A percentile compares a stretch with the other conserved stretches of the same genome.
These are phyloP conservation scores for Sericinus montela DNA, from an alignment of 2,888 invertebrate species.

Conservation along the genomic window DNA sequence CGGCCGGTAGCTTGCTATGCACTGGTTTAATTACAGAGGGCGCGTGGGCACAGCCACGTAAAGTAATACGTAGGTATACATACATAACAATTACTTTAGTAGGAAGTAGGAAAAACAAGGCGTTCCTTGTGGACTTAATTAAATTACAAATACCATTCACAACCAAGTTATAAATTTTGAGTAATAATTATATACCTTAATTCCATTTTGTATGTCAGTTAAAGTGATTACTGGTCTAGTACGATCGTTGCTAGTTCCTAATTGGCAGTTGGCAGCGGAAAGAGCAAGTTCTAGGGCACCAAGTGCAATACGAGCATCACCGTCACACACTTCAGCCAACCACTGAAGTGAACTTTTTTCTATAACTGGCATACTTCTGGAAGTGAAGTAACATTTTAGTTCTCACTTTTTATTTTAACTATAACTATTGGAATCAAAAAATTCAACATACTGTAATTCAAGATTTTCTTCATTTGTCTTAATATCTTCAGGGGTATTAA, in stretches of 20 bases:
- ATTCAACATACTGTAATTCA: constrained; percentile 9
- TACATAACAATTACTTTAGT: no score
- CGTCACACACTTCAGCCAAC: constrained; percentile 88
- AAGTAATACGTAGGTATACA: no score
- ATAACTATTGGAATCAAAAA: neutral
- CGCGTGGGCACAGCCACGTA: no score
- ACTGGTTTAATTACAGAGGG: no score
- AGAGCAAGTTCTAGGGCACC: constrained; percentile 86
- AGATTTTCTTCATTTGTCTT: constrained; percentile 16
- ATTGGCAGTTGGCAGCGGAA: constrained; percentile 59
- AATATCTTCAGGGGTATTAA: constrained; percentile 36
- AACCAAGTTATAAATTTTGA: neutral
- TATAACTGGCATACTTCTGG: constrained; percentile 31
- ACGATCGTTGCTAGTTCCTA: constrained; percentile 25
- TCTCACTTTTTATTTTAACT: neutral
- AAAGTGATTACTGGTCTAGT: constrained; percentile 74
- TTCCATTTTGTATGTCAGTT: constrained; percentile 84
- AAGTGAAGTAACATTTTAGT: neutral
- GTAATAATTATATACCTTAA: constrained; percentile 72
- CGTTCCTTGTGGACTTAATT: no score
- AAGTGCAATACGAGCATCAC: constrained; percentile 89
- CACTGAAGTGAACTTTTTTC: constrained; percentile 82
- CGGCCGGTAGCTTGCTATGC: no score
- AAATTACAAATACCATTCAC: neutral
- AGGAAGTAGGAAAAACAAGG: no score